Conservation (phyloP, 2,797 vertebrate species). For the Bucorvus abyssinicus region DNA sequence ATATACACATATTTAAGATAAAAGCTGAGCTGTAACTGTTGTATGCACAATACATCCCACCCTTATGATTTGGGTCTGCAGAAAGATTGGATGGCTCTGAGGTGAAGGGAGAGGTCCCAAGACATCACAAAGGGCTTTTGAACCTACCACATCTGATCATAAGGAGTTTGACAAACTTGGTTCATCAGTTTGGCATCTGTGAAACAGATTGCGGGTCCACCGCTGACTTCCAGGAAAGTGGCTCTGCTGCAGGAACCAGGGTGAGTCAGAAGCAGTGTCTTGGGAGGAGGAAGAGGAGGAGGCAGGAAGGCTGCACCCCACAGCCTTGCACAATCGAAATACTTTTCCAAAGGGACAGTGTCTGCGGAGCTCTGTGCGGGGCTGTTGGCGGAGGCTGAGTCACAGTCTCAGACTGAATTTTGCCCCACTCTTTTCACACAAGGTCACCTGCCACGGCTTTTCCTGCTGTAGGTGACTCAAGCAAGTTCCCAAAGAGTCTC, state of each 20-base stretch:
- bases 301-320: neutral
- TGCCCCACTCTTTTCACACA: neutral
- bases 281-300: neutral
- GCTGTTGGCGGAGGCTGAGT: neutral
- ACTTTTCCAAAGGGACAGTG: neutral
- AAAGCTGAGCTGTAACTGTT: neutral
- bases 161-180: neutral
- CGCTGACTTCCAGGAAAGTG: neutral
- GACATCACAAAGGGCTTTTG: neutral
- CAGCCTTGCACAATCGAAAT: neutral
- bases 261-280: neutral
- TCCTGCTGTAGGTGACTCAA: neutral
- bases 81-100: neutral
- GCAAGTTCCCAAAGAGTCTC: neutral
- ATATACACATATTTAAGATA: neutral
- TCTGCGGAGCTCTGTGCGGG: neutral
- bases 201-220: neutral
- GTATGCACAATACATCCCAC: neutral
- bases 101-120: neutral
- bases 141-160: neutral
- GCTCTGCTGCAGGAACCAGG: neutral
- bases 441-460: neutral
- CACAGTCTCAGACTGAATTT: neutral
- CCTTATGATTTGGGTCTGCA: neutral
- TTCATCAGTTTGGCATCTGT: neutral